Conservation (phyloP, 2,888 invertebrate species). For the Pachliopta kotzebuea region DNA sequence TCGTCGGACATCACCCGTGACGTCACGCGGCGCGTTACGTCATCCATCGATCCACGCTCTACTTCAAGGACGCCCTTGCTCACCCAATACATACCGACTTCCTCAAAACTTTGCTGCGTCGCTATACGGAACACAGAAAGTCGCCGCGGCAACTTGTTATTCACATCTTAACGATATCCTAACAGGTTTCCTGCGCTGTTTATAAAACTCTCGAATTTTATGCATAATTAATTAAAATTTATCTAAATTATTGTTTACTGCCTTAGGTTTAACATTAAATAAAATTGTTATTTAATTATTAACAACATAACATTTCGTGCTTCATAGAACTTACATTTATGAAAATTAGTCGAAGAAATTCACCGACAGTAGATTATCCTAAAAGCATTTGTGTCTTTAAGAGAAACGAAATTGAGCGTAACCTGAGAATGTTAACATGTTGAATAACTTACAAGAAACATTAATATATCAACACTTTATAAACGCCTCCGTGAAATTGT, state of each 20-base stretch:
- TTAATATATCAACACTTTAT: too few relatives aligned
- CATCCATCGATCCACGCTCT: slow-evolving; percentile 70
- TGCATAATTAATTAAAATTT: slow-evolving; percentile 1
- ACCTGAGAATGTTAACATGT: too few relatives aligned
- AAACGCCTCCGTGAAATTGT: too few relatives aligned
- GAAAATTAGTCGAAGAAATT: too few relatives aligned
- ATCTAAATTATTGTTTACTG: slow-evolving; percentile 9
- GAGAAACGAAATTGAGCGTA: too few relatives aligned
- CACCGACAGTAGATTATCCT: too few relatives aligned
- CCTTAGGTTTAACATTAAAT: slow-evolving; percentile 6
- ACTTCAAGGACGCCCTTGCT: slow-evolving; percentile 74
- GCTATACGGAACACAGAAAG: slow-evolving; percentile 28
- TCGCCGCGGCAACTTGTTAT: slow-evolving; percentile 26
- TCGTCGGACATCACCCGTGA: slow-evolving; percentile 62
- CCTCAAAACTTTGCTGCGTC: slow-evolving; percentile 45
- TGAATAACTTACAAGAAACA: too few relatives aligned
- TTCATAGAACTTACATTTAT: too few relatives aligned
- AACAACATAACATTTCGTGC: background rate
- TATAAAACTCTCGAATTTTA: slow-evolving; percentile 17
- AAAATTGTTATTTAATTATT: background rate
- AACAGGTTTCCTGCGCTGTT: slow-evolving; percentile 25
- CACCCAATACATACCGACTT: slow-evolving; percentile 56
- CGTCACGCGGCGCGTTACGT: slow-evolving; percentile 67
- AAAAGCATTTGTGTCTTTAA: too few relatives aligned
- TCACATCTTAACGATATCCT: slow-evolving; percentile 14